Percentiles rank a stretch among this genome's conserved stretches.
Conservation (phyloP, 1,140 invertebrate genomes). For the Linepithema humile region DNA sequence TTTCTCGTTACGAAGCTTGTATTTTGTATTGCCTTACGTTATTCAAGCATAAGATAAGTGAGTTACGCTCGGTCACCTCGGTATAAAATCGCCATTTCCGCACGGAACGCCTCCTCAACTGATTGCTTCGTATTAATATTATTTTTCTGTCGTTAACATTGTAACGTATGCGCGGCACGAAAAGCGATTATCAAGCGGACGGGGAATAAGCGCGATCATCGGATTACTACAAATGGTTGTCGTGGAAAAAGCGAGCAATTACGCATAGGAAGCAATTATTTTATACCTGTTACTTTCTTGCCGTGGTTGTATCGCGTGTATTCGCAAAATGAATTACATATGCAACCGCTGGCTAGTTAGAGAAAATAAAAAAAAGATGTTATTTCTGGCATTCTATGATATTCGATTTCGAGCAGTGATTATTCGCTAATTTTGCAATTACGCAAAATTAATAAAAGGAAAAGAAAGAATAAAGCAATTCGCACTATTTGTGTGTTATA, state of each 20-base stretch:
- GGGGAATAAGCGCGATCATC: constrained; percentile 34
- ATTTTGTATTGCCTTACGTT: background rate
- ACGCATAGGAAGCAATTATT: constrained; percentile 45
- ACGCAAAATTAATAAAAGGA: too few species aligned
- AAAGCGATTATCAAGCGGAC: constrained; percentile 49
- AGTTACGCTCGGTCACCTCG: background rate
- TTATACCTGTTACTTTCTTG: constrained; percentile 13
- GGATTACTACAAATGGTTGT: constrained; percentile 32
- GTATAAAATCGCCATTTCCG: constrained; percentile 26
- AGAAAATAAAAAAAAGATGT: background rate
- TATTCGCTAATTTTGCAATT: background rate
- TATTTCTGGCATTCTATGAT: background rate
- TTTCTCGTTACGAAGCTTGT: constrained; percentile 2
- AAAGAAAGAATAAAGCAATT: too few species aligned
- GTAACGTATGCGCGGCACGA: constrained; percentile 40
- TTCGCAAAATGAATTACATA: constrained; percentile 34
- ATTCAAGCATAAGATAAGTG: constrained; percentile 1
- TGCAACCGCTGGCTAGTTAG: background rate
- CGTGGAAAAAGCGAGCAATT: constrained; percentile 55
- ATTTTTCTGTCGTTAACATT: constrained; percentile 49
- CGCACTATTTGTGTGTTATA: background rate
- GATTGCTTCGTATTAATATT: constrained; percentile 52
- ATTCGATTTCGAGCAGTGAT: background rate
- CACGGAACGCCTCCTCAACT: constrained; percentile 2
- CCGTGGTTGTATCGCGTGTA: background rate